Base-by-base conservation (phyloP, 2,113 vertebrate species). In the Labeo catla region DNA sequence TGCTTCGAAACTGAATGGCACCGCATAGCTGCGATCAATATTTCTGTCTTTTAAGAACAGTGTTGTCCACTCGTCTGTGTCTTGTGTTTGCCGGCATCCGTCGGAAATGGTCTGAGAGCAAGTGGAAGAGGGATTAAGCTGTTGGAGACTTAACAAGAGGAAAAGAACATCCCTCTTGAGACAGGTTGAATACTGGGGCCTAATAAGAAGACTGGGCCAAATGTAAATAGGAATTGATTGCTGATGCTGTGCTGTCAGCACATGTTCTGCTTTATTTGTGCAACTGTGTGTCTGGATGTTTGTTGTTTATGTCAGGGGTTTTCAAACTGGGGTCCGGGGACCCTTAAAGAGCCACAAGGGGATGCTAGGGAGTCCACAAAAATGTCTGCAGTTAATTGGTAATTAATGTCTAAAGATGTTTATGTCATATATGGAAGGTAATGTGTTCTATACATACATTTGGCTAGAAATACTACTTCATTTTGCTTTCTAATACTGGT, bases 181-280 rank as follows among this genome's bases (percentile, higher is more conserved):
- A 82, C 74, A 54, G 83, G 86, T 68, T 39, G 45, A 57, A 73
- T 63, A 50, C 84, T 49, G 36, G 66, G 23, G 61, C 34, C 61
- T 84, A 83, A 79, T 88, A 83, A 84, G 83, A 82, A 63, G 52
- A 81, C 52, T 73, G 15, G 76, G 34, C 80, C 63, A 79, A 86
- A 79, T 88, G 78, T 65, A 87, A 88, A 84, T 81, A 59, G 83
- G 50, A 88, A 90, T 88, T 83, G 89, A 90, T 87, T 72, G 54
- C 83, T 79, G 72, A 63, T 78, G 28, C 70, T 78, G 45, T 43
- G 34, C 66, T 87, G 50, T 80, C 70, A 9, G 36, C 52, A 36
- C 65, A 73, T 45, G 82, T 28, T 84, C 84, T 80, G 47, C 45
- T 84, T 84, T 80, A 34, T 77, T 63, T 66, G n/a, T 6, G 3